phyloP scores from a whole-genome alignment of 2,797 vertebrate species.

The Oreochromis grahami region DNA sequence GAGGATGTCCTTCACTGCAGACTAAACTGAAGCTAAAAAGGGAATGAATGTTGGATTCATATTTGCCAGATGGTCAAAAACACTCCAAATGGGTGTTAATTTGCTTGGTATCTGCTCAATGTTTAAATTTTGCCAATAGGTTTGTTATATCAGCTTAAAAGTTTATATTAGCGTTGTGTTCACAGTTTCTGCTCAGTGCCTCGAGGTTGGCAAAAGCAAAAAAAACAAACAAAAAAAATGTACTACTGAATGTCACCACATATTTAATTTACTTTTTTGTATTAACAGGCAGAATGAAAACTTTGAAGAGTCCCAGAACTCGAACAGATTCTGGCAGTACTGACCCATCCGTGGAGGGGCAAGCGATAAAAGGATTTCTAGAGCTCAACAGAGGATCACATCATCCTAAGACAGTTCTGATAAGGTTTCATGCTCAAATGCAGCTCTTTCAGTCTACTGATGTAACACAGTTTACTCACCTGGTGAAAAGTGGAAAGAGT shows the following conservation, averaged over 20 bases:
- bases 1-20: neutral
- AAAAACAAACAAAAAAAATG: neutral
- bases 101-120: neutral
- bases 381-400: conserved; percentile 45
- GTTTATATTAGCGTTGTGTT: neutral
- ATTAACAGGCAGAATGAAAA: neutral
- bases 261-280: neutral
- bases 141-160: neutral
- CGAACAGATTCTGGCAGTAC: neutral
- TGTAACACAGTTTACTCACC: neutral
- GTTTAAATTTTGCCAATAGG: neutral
- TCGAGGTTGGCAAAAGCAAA: neutral
- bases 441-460: neutral
- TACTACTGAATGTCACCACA: neutral
- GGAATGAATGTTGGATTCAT: neutral
- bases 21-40: neutral
- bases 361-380: conserved; percentile 47
- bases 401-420: conserved; percentile 41
- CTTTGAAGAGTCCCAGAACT: neutral
- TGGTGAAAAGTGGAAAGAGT: neutral
- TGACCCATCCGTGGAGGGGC: conserved; percentile 18
- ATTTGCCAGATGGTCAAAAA: neutral
- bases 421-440: conserved; percentile 27
- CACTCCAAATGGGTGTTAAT: neutral
- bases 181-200: neutral